A percentile compares a stretch with the other conserved stretches of the same genome.
Conservation (phyloP, 2,797 vertebrate species). For the Hydrocynus forskahlii region DNA sequence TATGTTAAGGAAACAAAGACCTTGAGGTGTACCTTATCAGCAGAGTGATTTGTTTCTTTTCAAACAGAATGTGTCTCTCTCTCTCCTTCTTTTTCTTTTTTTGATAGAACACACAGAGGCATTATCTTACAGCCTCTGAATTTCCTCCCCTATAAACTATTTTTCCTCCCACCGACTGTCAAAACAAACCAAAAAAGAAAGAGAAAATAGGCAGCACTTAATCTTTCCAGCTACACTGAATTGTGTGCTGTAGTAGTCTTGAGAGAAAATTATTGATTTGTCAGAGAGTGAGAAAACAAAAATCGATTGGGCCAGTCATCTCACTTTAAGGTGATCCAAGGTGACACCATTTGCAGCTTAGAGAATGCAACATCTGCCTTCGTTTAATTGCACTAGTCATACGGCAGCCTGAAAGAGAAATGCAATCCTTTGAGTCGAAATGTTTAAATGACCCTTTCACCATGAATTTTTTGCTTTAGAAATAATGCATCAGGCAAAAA, state of each 20-base stretch:
- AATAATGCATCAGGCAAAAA: not conserved
- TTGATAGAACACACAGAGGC: slow-evolving; percentile 35
- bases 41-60: slow-evolving; percentile 38
- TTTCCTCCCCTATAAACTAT: slow-evolving; percentile 47
- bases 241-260: slow-evolving; percentile 48
- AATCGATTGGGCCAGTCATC: slow-evolving; percentile 70
- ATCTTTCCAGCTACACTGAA: slow-evolving; percentile 60
- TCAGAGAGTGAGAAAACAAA: slow-evolving; percentile 50
- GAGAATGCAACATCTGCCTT: slow-evolving; percentile 55
- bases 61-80: not conserved
- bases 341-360: slow-evolving; percentile 57
- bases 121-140: slow-evolving; percentile 37
- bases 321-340: slow-evolving; percentile 66
- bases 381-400: slow-evolving; percentile 45
- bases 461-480: not conserved
- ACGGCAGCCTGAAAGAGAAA: not conserved
- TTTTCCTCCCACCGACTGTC: slow-evolving; percentile 36
- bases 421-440: not conserved
- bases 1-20: slow-evolving; percentile 22
- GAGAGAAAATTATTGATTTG: slow-evolving; percentile 68
- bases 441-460: not conserved
- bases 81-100: not conserved
- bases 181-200: slow-evolving; percentile 48
- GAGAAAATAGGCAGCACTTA: slow-evolving; percentile 50
- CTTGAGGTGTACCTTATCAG: slow-evolving; percentile 30